Percentiles rank a stretch among this genome's conserved stretches.
Conservation (phyloP, 2,113 vertebrate genomes). For the Chloropsis cyanopogon region DNA sequence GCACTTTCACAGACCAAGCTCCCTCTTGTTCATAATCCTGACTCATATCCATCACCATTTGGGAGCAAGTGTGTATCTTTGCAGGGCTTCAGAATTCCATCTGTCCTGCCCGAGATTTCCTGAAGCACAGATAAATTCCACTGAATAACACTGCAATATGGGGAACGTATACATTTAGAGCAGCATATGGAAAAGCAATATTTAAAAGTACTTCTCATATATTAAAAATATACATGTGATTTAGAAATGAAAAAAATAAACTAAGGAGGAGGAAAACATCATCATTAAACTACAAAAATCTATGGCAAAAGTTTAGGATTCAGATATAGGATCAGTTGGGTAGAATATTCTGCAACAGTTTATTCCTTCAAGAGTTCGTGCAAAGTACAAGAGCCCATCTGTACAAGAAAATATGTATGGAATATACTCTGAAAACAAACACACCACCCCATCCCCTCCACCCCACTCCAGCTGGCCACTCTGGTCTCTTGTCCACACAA, state of each 20-base stretch:
- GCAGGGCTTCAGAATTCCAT: background rate
- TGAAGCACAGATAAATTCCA: background rate
- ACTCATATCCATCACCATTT: background rate
- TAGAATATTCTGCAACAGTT: background rate
- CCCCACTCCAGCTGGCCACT: background rate
- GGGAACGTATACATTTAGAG: background rate
- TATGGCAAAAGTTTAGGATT: background rate
- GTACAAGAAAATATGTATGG: background rate
- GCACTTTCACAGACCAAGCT: background rate
- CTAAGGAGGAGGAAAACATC: background rate
- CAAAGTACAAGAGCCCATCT: background rate
- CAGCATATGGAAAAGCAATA: conserved; percentile 17
- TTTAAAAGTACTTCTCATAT: background rate
- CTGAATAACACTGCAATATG: background rate
- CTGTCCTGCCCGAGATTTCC: background rate
- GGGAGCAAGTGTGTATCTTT: background rate
- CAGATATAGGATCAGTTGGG: background rate
- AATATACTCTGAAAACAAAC: background rate
- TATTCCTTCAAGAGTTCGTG: background rate
- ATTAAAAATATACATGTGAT: background rate
- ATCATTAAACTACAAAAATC: background rate
- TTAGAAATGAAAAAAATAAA: background rate
- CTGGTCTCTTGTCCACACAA: background rate
- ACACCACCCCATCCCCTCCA: background rate
- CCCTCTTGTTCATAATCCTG: background rate